Conservation (phyloP, 2,888 invertebrate species). For the Tethea ocularis region DNA sequence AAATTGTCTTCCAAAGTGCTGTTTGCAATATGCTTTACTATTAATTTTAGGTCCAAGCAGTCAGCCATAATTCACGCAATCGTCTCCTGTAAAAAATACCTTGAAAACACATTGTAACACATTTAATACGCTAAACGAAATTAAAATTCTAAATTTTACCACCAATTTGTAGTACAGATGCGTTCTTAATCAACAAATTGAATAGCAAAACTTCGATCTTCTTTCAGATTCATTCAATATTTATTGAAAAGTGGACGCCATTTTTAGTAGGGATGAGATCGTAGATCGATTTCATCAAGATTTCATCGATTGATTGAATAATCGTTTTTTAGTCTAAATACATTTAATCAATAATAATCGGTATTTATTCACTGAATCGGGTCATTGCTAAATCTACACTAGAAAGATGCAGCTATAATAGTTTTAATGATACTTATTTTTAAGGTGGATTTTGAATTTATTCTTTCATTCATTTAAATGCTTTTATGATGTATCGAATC, state of each 20-base stretch:
- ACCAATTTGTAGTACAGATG: conserved; percentile 41
- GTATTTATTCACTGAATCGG: too few species aligned
- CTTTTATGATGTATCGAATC: too few species aligned
- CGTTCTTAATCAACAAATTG: conserved; percentile 28
- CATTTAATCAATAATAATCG: too few species aligned
- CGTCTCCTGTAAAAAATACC: conserved; percentile 24
- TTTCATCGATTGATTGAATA: too few species aligned
- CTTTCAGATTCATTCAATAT: conserved; percentile 43
- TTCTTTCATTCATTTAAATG: too few species aligned
- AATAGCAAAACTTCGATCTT: conserved; percentile 1
- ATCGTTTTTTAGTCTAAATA: too few species aligned
- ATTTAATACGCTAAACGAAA: not conserved
- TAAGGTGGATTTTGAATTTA: too few species aligned
- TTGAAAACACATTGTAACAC: conserved; percentile 21
- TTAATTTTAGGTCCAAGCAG: conserved; percentile 50
- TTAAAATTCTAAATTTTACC: conserved; percentile 41
- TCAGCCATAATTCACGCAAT: conserved; percentile 45
- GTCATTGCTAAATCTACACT: too few species aligned
- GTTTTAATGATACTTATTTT: too few species aligned
- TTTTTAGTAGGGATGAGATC: too few species aligned
- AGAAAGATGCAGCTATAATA: too few species aligned
- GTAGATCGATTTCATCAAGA: too few species aligned
- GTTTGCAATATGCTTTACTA: conserved; percentile 66
- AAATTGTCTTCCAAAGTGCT: conserved; percentile 60
- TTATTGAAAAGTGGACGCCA: conserved; percentile 23